These are phyloP conservation scores for Mormoops blainvillei DNA, from an alignment of 2,113 vertebrate genomes.

Conservation along the genomic window DNA sequence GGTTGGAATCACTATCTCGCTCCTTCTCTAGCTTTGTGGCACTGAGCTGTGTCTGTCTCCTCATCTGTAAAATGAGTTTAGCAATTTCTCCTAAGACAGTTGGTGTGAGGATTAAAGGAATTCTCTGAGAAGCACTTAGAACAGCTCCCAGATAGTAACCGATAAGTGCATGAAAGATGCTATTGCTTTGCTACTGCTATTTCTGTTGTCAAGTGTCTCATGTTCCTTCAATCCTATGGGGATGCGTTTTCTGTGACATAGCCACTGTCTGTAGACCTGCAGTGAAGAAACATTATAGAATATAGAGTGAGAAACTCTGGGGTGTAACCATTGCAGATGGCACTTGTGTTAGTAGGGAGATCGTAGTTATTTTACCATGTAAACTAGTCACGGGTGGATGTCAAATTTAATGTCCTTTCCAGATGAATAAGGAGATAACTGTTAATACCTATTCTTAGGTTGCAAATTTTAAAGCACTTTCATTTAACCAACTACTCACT, in stretches of 20 bases:
- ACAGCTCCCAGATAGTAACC: background rate
- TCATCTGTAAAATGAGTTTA: background rate
- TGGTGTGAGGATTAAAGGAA: background rate
- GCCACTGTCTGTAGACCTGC: background rate
- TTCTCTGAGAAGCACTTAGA: background rate
- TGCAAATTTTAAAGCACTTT: background rate
- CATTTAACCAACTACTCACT: background rate
- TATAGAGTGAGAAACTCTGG: background rate
- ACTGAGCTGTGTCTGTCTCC: background rate
- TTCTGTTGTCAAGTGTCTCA: background rate
- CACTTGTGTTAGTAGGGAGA: background rate
- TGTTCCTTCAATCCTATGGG: rapidly evolving
- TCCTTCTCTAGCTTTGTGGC: background rate
- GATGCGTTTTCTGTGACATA: background rate
- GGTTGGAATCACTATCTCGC: background rate
- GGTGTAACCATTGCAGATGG: background rate
- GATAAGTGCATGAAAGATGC: background rate
- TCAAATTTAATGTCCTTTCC: background rate
- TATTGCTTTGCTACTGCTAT: background rate
- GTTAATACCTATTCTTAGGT: background rate
- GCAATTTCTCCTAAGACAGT: background rate
- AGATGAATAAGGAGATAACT: background rate
- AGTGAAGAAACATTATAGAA: background rate
- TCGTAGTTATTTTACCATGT: background rate
- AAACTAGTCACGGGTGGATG: background rate